phyloP scores from a whole-genome alignment of 2,888 invertebrate species.

The Exocentrus adspersus region DNA sequence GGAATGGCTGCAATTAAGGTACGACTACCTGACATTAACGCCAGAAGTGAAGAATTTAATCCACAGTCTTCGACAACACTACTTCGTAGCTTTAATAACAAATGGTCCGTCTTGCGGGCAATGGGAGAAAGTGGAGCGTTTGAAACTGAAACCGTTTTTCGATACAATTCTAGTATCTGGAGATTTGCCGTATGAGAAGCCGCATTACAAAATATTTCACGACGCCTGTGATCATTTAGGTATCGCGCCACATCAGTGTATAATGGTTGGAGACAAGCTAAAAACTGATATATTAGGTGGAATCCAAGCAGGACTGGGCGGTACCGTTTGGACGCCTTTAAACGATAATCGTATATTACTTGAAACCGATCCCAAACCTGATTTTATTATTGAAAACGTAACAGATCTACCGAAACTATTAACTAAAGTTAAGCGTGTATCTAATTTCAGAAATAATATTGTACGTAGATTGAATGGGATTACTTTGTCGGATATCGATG shows the following conservation, averaged over 20 bases:
- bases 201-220: slow-evolving; percentile 82
- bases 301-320: slow-evolving; percentile 75
- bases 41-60: slow-evolving; percentile 77
- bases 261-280: slow-evolving; percentile 86
- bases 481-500: slow-evolving; percentile 58
- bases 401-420: slow-evolving; percentile 72
- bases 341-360: slow-evolving; percentile 60
- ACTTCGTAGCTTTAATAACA: slow-evolving; percentile 82
- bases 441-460: slow-evolving; percentile 18
- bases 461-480: slow-evolving; percentile 36
- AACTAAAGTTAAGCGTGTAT: slow-evolving; percentile 59
- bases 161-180: slow-evolving; percentile 85
- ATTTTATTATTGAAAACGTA: slow-evolving; percentile 73
- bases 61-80: slow-evolving; percentile 75
- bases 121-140: slow-evolving; percentile 85
- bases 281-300: slow-evolving; percentile 91
- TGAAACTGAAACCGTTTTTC: slow-evolving; percentile 77
- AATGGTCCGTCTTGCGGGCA: slow-evolving; percentile 88
- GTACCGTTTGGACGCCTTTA: slow-evolving; percentile 84
- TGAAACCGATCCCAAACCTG: slow-evolving; percentile 66
- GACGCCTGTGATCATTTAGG: slow-evolving; percentile 81
- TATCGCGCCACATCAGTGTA: slow-evolving; percentile 78
- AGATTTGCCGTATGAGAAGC: slow-evolving; percentile 88
- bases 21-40: slow-evolving; percentile 77
- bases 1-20: slow-evolving; percentile 83